Percentiles rank a stretch among this genome's conserved stretches.
Evolutionary conservation across 2,797 vertebrate species (phyloP).

Genomic region (Microhierax caerulescens): DNA sequence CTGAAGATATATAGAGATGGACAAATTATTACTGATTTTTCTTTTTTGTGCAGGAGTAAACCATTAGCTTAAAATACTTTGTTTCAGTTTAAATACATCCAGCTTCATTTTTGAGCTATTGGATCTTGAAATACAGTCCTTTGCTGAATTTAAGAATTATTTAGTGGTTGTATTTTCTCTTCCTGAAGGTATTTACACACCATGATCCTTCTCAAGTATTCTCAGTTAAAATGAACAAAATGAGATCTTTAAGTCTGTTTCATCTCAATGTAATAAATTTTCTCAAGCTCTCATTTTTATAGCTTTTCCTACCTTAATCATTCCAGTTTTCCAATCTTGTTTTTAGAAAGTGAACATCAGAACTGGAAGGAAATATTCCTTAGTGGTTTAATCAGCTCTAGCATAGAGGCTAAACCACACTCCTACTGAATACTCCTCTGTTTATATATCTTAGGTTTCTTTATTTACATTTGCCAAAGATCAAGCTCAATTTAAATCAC

Average conservation of each 20-base stretch:
- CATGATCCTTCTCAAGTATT: background rate
- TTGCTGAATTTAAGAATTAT: background rate
- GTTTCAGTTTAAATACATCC: background rate
- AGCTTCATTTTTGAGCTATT: background rate
- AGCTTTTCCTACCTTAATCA: background rate
- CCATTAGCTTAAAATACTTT: background rate
- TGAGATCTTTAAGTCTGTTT: background rate
- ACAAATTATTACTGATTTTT: background rate
- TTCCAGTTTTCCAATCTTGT: background rate
- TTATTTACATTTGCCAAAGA: background rate
- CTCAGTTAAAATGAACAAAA: background rate
- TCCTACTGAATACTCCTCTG: background rate
- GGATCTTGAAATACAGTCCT: background rate
- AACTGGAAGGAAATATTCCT: background rate
- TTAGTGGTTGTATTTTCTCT: background rate
- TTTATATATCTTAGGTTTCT: background rate
- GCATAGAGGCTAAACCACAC: background rate
- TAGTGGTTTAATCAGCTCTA: background rate
- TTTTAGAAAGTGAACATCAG: background rate
- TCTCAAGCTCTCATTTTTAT: background rate
- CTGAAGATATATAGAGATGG: background rate
- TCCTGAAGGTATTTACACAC: background rate
- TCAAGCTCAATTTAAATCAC: background rate
- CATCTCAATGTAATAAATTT: background rate
- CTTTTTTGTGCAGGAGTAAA: background rate